phyloP scores from a whole-genome alignment of 2,888 invertebrate species.

The Ophraella communa region DNA sequence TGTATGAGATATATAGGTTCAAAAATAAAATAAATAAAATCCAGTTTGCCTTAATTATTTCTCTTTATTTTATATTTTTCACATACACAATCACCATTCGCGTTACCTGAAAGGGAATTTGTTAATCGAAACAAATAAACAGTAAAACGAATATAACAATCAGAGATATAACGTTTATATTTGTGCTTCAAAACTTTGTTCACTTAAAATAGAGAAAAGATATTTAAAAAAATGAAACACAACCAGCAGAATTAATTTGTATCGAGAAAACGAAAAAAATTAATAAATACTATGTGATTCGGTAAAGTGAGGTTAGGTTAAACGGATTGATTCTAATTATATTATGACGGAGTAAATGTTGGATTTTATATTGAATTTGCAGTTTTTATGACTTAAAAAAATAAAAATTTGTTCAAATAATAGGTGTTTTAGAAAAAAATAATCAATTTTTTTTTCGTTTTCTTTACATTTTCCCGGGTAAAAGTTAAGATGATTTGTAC shows the following conservation, averaged over 20 bases:
- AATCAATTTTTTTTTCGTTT: background rate
- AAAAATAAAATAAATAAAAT: slow-evolving; percentile 3
- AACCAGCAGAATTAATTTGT: slow-evolving; percentile 1
- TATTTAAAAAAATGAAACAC: slow-evolving; percentile 39
- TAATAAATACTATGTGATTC: too few relatives aligned
- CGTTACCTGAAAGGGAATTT: slow-evolving; percentile 37
- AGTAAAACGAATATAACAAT: slow-evolving; percentile 15
- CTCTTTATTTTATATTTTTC: slow-evolving; percentile 40
- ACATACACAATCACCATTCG: slow-evolving; percentile 47
- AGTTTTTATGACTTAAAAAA: background rate
- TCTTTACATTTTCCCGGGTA: slow-evolving; percentile 31
- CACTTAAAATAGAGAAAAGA: slow-evolving; percentile 36
- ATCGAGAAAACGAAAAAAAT: slow-evolving; percentile 13
- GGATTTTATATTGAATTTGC: background rate
- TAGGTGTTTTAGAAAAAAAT: background rate
- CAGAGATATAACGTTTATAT: slow-evolving; percentile 33
- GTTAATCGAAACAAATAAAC: slow-evolving; percentile 32
- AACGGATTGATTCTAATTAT: too few relatives aligned
- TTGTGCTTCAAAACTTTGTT: slow-evolving; percentile 40
- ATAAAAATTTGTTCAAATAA: background rate
- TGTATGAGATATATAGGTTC: slow-evolving; percentile 47
- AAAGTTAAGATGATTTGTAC: slow-evolving; percentile 50
- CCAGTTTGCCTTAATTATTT: slow-evolving; percentile 15
- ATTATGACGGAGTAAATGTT: too few relatives aligned
- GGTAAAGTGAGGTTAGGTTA: too few relatives aligned